These are phyloP conservation scores for Hydrozoanthus gracilis DNA, from an alignment of 92 coral and sea anemone genomes.

Conservation along the genomic window DNA sequence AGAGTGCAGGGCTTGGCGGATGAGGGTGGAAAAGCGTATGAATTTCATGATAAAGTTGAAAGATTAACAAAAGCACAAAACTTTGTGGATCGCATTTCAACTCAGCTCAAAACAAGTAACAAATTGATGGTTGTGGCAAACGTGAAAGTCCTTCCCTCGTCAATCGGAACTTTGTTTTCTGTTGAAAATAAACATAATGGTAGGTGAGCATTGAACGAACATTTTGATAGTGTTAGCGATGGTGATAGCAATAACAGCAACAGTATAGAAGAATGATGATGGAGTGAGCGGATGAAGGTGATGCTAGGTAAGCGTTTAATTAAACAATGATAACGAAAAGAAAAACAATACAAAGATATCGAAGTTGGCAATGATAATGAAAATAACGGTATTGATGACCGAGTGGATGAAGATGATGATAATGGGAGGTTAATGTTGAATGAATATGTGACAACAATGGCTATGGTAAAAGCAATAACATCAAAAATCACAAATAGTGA, in stretches of 20 bases:
- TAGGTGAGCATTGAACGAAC: neutral
- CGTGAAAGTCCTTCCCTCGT: slow-evolving; percentile 31
- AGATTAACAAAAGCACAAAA: slow-evolving; percentile 3
- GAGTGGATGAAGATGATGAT: no score
- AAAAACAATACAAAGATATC: neutral
- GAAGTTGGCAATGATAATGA: neutral
- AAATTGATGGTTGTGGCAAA: slow-evolving; percentile 34
- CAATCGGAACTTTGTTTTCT: slow-evolving; percentile 31
- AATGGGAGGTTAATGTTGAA: no score
- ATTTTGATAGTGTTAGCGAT: no score
- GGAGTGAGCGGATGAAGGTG: no score
- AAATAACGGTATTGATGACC: no score
- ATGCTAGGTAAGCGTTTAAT: neutral
- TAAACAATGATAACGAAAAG: neutral
- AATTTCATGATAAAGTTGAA: slow-evolving; percentile 1
- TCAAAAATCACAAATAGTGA: no score
- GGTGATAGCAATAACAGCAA: no score
- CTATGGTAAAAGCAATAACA: no score
- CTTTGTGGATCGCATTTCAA: slow-evolving; percentile 18
- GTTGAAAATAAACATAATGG: slow-evolving; percentile 20
- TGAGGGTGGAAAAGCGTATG: slow-evolving; percentile 29
- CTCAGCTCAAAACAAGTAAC: slow-evolving; percentile 26
- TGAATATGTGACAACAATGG: no score
- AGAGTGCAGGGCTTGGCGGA: slow-evolving; percentile 14
- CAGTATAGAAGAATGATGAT: no score